Base-by-base conservation (phyloP, 2,888 invertebrate species). In the Zelleria hepariella region DNA sequence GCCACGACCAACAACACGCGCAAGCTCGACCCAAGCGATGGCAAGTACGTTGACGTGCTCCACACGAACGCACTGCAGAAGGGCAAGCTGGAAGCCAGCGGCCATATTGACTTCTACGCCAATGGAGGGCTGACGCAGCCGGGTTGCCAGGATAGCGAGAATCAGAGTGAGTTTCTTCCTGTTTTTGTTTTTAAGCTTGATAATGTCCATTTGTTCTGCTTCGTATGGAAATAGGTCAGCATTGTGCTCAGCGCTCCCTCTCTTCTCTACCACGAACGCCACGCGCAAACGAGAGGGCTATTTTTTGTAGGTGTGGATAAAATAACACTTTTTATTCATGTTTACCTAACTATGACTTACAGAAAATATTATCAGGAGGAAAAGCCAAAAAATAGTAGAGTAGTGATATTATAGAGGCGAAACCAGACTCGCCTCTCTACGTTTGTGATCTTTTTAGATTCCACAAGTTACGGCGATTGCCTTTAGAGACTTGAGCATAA, bases 211-310 rank as follows among this genome's bases (percentile, higher is more conserved):
- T n/a, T n/a, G n/a, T n/a, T n/a, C n/a, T n/a, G n/a, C n/a, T n/a
- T n/a, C n/a, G n/a, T n/a, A n/a, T n/a, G n/a, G n/a, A n/a, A n/a
- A n/a, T n/a, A n/a, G n/a, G n/a, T n/a, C n/a, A n/a, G n/a, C n/a
- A n/a, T n/a, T n/a, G n/a, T n/a, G n/a, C 70, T 93, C 93, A 0
- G 93, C 93, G 0, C 76, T 91, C 68, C 93, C 93, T 0, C 67
- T 92, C 7, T 93, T 93, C 64, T 90, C 89, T 0, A 83, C 89
- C 0, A 75, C 74, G 0, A 80, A 88, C 57, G 59, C 67, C 0
- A 73, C 75, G 0, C 82, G 77, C 48, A 91, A 91, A 66, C 65
- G 93, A 26, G 92, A 92, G n/a, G n/a, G n/a, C n/a, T n/a, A n/a
- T n/a, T n/a, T n/a, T n/a, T n/a, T n/a, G n/a, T n/a, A n/a, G n/a